Percentiles rank a stretch among this genome's conserved stretches.
These are phyloP conservation scores for Mareca penelope DNA, from an alignment of 2,797 vertebrate genomes.

Conservation along the genomic window DNA sequence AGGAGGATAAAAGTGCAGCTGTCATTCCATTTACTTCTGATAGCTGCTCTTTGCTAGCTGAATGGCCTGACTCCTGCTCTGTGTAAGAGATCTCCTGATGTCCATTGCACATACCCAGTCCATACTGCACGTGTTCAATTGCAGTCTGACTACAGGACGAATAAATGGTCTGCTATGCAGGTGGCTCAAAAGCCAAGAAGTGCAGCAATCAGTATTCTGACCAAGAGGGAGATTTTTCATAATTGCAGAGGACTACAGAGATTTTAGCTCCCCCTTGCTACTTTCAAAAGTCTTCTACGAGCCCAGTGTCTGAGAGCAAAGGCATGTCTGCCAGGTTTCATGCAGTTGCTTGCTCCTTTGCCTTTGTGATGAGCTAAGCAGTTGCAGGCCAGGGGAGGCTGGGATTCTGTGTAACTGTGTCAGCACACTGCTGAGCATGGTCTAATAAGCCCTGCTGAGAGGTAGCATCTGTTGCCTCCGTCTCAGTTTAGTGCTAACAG, in stretches of 20 bases:
- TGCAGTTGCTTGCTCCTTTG: not conserved
- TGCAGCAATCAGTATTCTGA: rapidly evolving
- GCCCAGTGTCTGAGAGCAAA: not conserved
- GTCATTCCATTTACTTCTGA: not conserved
- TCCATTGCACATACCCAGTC: rapidly evolving
- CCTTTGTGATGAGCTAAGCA: not conserved
- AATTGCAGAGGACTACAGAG: not conserved
- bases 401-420: not conserved
- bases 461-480: conserved; percentile 7
- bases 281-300: not conserved
- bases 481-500: not conserved
- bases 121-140: rapidly evolving
- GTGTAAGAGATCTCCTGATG: not conserved
- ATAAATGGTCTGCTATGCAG: not conserved
- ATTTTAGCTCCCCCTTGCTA: not conserved
- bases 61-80: not conserved
- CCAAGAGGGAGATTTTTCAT: not conserved
- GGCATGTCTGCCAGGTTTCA: not conserved
- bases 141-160: rapidly evolving
- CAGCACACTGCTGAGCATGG: not conserved
- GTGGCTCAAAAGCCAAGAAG: not conserved
- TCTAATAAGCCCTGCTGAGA: conserved; percentile 45
- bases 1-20: not conserved
- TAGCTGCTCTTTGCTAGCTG: not conserved
- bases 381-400: not conserved